Base-by-base conservation (phyloP, 2,888 invertebrate species). In the Augiades crinisus region DNA sequence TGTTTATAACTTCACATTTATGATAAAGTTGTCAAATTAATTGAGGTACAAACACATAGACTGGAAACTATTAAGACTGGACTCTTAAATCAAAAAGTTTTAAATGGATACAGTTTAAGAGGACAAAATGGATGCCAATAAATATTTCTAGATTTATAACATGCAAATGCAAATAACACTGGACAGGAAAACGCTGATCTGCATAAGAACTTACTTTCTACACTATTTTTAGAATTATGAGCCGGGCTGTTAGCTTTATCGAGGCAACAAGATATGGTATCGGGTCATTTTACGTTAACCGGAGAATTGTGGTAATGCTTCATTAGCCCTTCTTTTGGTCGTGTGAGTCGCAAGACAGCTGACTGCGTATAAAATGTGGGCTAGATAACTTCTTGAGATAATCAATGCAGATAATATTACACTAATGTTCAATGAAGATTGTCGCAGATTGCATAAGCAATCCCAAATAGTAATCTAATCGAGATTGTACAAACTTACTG, bases 131-230 rank as follows among this genome's bases (percentile, higher is more conserved):
- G 27, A 16, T 10, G 17, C 36, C 36, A 36, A 50, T 44, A 30
- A 50, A 50, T 50, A 50, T 50, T 50, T 37, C 50, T 43, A 44
- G 50, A 50, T 50, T 50, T 50, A 50, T 50, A 12, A 12, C 50
- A 43, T 37, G 50, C 50, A 36, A 44, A 44, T 43, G 50, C 43
- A 44, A 44, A 44, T 44, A 37, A 44, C 51, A 37, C 5, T 16
- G 13, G 27, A 21, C 44, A 21, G 50, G 50, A 51, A 51, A 51
- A 44, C 36, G 44, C 2, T 19, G 50, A 30, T 51, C 50, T 44
- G 44, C 50, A 44, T 44, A 47, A 54, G 36, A 44, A 49, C 37
- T 37, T 43, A 49, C 53, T 54, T 49, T 47, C 38, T 54, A 54
- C 12, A 19, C 38, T 54, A 49, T 49, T 47, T 51, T 51, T 51